Conservation (phyloP, 2,113 vertebrate genomes). For the Sakesphorus luctuosus region DNA sequence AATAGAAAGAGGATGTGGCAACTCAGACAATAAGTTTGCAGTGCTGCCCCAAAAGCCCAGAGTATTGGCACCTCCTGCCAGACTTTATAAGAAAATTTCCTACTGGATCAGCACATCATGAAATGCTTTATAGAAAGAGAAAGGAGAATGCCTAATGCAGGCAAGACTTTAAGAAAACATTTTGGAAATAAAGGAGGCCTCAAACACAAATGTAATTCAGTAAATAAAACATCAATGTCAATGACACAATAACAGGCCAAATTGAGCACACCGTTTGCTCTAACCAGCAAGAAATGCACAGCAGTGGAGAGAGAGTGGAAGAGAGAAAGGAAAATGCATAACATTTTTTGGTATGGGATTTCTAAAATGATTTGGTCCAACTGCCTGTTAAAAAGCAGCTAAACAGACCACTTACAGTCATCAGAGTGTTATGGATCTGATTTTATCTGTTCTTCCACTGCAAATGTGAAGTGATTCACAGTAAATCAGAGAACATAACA, state of each 20-base stretch:
- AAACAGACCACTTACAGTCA: neutral
- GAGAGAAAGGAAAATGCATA: neutral
- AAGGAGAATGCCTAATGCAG: neutral
- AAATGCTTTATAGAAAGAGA: constrained; percentile 16
- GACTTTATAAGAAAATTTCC: constrained; percentile 28
- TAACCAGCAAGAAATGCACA: neutral
- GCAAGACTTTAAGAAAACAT: neutral
- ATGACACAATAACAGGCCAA: neutral
- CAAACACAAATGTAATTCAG: neutral
- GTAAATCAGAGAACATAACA: neutral
- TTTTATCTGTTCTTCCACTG: neutral
- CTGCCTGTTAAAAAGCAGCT: neutral
- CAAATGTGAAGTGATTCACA: neutral
- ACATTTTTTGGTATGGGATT: neutral
- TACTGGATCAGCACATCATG: constrained; percentile 26
- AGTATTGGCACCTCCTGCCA: constrained; percentile 21
- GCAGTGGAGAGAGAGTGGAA: neutral
- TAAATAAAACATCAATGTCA: neutral
- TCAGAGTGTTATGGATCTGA: neutral
- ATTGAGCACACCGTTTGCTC: neutral
- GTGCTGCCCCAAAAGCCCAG: constrained; percentile 11
- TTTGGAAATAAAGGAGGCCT: neutral
- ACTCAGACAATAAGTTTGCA: constrained; percentile 53
- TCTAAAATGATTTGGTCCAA: neutral
- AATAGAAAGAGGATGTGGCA: constrained; percentile 51